These are phyloP conservation scores for Phrynosoma platyrhinos DNA, from an alignment of 2,113 vertebrate genomes.

Conservation along the genomic window DNA sequence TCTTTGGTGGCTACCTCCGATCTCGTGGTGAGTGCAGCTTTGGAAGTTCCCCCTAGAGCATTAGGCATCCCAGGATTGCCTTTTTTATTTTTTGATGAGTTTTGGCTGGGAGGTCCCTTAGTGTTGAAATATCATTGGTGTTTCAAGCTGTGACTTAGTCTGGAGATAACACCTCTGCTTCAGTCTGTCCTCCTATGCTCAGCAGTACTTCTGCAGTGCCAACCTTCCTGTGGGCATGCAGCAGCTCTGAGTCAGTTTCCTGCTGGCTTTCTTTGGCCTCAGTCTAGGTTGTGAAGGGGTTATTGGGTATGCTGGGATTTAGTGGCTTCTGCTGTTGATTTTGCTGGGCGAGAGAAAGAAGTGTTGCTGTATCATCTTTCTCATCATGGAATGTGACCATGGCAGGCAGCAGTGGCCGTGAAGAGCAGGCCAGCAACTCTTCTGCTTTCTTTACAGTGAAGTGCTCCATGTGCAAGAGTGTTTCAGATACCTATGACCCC, in stretches of 20 bases:
- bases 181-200: neutral
- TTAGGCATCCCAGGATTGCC: neutral
- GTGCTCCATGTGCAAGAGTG: conserved; percentile 91
- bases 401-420: rapidly evolving
- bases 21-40: conserved; percentile 85
- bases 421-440: neutral
- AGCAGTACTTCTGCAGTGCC: neutral
- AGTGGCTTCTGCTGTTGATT: neutral
- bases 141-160: neutral
- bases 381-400: neutral
- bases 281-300: neutral
- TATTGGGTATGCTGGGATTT: neutral
- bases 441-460: conserved; percentile 83
- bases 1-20: conserved; percentile 95
- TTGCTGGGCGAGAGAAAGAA: neutral
- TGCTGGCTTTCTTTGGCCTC: neutral
- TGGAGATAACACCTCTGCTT: neutral
- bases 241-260: neutral
- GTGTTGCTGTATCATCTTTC: neutral
- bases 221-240: neutral
- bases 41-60: neutral
- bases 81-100: neutral
- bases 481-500: conserved; percentile 95
- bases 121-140: neutral
- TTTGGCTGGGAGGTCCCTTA: neutral